These are phyloP conservation scores for Hydrotaea cyrtoneurina DNA, from an alignment of 2,888 invertebrate genomes.

Conservation along the genomic window DNA sequence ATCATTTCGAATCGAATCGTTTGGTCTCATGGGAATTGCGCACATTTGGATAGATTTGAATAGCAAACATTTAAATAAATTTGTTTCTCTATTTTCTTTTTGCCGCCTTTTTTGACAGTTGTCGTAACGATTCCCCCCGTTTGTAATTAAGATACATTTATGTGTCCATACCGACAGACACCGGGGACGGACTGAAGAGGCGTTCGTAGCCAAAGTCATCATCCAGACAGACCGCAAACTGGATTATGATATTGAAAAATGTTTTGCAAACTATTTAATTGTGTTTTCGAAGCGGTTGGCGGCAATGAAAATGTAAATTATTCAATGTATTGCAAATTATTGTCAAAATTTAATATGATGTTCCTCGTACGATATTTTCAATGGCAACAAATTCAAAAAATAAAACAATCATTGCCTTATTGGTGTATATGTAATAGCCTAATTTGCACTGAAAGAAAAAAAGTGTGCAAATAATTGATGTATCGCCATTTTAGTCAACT, in stretches of 20 bases:
- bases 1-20: background rate
- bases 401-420: background rate
- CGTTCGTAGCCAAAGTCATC: background rate
- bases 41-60: constrained; percentile 11
- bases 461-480: too few relatives aligned
- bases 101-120: background rate
- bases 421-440: too few relatives aligned
- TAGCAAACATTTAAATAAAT: background rate
- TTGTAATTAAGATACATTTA: background rate
- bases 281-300: background rate
- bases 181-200: background rate
- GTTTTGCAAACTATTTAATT: background rate
- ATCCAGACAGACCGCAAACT: background rate
- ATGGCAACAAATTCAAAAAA: background rate
- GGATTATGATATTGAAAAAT: background rate
- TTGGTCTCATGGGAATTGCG: background rate
- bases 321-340: background rate
- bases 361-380: background rate
- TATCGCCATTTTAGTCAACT: too few relatives aligned
- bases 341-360: background rate
- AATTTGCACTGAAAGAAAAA: too few relatives aligned
- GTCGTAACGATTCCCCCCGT: background rate
- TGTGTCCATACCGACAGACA: background rate
- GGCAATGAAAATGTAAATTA: constrained; percentile 1
- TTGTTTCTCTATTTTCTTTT: background rate